phyloP scores from a whole-genome alignment of 2,797 vertebrate genomes.

The Peromyscus melanophrys region DNA sequence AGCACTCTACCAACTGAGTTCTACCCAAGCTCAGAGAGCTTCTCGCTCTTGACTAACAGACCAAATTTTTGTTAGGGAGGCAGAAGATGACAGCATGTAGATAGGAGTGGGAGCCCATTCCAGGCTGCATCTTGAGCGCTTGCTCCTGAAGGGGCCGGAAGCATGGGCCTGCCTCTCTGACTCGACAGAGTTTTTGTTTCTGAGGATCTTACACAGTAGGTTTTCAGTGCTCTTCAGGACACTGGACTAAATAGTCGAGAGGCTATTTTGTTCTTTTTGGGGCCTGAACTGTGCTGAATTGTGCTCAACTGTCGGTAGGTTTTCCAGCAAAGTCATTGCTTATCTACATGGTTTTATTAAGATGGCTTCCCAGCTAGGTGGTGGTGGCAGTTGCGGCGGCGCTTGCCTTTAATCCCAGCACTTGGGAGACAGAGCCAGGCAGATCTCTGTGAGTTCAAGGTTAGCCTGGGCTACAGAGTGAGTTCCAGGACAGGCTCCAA shows the following conservation, averaged over 20 bases:
- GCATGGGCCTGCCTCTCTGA: not conserved
- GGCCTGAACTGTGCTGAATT: constrained; percentile 13
- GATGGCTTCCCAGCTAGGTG: not conserved
- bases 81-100: not conserved
- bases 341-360: not conserved
- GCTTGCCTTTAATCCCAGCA: no score
- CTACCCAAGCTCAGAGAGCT: not conserved
- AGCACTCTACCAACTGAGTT: not conserved
- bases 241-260: constrained; percentile 21
- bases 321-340: constrained; percentile 42
- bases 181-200: not conserved
- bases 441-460: no score
- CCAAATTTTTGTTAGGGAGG: not conserved
- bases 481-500: no score
- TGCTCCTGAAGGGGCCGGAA: not conserved
- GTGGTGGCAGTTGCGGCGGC: no score
- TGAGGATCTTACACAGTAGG: not conserved
- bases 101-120: not conserved
- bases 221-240: not conserved
- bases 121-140: not conserved
- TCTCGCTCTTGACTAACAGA: not conserved
- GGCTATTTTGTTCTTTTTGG: constrained; percentile 42
- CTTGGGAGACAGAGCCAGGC: no score
- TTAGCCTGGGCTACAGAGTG: no score
- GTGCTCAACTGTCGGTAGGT: not conserved